These are phyloP conservation scores for Brachionus manjavacas DNA, from an alignment of 1,140 invertebrate species.

Conservation along the genomic window DNA sequence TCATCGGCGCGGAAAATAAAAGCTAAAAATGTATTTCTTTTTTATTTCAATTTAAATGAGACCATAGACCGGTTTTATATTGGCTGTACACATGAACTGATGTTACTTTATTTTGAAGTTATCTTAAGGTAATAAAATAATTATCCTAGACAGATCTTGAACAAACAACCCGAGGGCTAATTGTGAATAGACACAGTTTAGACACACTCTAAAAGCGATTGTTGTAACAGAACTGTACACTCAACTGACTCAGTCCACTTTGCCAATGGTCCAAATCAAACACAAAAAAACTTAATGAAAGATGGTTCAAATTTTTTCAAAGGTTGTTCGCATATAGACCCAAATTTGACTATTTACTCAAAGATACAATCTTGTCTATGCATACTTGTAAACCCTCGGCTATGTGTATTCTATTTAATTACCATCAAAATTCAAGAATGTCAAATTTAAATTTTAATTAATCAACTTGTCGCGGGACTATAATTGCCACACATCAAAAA, in stretches of 20 bases:
- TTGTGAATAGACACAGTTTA: neutral
- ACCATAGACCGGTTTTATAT: neutral
- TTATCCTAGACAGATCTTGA: neutral
- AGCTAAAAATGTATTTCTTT: neutral
- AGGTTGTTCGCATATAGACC: neutral
- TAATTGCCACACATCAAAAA: neutral
- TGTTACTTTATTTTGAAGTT: neutral
- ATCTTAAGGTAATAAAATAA: neutral
- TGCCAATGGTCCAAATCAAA: neutral
- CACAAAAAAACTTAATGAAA: neutral
- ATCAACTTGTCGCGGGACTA: neutral
- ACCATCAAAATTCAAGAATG: neutral
- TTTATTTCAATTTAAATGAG: neutral
- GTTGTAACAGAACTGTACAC: neutral
- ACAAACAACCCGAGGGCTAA: neutral
- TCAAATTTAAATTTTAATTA: constrained; percentile 8
- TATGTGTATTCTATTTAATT: neutral
- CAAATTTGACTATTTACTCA: neutral
- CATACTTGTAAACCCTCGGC: neutral
- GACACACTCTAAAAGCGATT: neutral
- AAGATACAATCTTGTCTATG: neutral
- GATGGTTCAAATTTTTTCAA: neutral
- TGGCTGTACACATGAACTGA: neutral
- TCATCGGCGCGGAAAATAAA: neutral
- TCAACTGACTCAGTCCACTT: neutral